Conservation (phyloP, 2,113 vertebrate species). For the Sterrhoptilus dennistouni region DNA sequence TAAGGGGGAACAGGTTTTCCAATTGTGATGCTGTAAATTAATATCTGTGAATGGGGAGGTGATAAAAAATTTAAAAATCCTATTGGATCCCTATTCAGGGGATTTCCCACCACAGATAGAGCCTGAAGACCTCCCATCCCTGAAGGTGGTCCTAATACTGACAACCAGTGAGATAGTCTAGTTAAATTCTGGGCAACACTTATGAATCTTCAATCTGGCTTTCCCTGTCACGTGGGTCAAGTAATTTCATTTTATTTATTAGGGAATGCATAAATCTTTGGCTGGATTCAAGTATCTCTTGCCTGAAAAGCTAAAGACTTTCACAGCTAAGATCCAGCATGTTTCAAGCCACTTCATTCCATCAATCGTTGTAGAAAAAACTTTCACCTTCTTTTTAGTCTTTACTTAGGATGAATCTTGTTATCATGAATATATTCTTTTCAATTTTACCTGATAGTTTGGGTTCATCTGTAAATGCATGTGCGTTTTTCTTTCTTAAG, state of each 20-base stretch:
- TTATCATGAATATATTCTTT: neutral
- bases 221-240: neutral
- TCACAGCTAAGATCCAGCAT: neutral
- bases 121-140: neutral
- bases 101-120: neutral
- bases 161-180: fast-evolving
- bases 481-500: neutral
- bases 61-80: neutral
- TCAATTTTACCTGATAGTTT: neutral
- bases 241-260: neutral
- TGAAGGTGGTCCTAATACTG: neutral
- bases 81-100: neutral
- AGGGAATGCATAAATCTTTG: neutral
- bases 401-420: neutral
- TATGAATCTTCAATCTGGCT: neutral
- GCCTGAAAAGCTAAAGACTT: neutral
- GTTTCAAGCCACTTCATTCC: neutral
- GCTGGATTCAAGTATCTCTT: neutral
- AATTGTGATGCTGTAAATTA: neutral
- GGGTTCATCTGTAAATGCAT: neutral
- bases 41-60: neutral
- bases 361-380: neutral
- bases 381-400: neutral
- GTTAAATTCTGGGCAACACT: neutral
- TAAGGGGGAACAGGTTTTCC: neutral